These are phyloP conservation scores for Pissodes strobi DNA, from an alignment of 1,140 invertebrate species.

Conservation along the genomic window DNA sequence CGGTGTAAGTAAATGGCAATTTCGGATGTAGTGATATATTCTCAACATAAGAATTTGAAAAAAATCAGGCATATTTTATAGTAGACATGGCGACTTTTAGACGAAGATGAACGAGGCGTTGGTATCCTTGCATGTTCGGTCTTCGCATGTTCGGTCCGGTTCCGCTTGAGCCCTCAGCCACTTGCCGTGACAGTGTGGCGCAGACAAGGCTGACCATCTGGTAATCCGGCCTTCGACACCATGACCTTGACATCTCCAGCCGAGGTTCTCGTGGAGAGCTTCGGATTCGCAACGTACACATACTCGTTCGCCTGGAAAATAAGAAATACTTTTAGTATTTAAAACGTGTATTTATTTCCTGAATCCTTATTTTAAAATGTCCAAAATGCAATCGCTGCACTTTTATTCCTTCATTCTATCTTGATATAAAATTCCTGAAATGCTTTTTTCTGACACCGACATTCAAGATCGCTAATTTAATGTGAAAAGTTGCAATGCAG, in stretches of 20 bases:
- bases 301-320: conserved; percentile 67
- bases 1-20: too few species aligned
- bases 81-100: conserved; percentile 54
- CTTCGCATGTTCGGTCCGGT: conserved; percentile 60
- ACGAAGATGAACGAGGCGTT: conserved; percentile 71
- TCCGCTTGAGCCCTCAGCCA: conserved; percentile 72
- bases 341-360: too few species aligned
- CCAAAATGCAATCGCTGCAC: too few species aligned
- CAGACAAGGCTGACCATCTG: conserved; percentile 75
- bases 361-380: too few species aligned
- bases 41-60: background rate
- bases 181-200: conserved; percentile 80
- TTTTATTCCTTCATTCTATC: too few species aligned
- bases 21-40: too few species aligned
- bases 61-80: background rate
- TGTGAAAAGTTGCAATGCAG: too few species aligned
- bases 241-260: conserved; percentile 79
- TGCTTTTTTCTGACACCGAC: too few species aligned
- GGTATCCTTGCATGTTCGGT: conserved; percentile 57
- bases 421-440: too few species aligned
- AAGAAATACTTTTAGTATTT: background rate
- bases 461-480: too few species aligned
- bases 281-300: conserved; percentile 78
- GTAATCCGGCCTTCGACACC: conserved; percentile 72
- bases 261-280: conserved; percentile 70